Evolutionary conservation across 2,888 invertebrate genomes (phyloP), one percentile per base, ranked within the genome.

Genomic region (Nasonia oneida): DNA sequence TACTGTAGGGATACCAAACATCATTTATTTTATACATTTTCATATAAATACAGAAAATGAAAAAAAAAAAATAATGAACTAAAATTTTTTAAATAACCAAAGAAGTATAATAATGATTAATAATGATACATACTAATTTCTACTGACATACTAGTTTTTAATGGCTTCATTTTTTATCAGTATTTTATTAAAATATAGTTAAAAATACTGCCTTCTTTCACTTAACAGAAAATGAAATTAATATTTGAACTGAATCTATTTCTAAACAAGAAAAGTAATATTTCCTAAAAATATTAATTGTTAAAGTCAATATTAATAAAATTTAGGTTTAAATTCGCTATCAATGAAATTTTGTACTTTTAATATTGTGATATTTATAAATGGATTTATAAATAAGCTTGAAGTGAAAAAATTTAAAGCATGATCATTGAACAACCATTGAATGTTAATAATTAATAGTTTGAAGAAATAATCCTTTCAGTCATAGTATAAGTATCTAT

Each of bases 341-440:
- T 67, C n/a, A 76, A 14, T 70, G 79, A 77, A 79, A 29, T 85
- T 78, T 85, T 85, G 75, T 86, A 86, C 76, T 86, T 83, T 83
- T 71, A 80, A 77, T 86, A 83, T 76, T 86, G 86, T 85, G 85
- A 85, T 85, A 82, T 64, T 79, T 82, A 74, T 81, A 53, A 82
- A 81, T 78, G 29, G 57, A 64, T 81, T 81, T 67, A 53, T 67
- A 64, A 78, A 61, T 37, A 78, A 33, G 73, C 29, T 70, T 33
- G 77, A 61, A 42, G 3, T 67, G 57, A 82, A 78, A 73, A 71
- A 73, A 71, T 77, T 73, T 53, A 29, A 64, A 74, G 15, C 33
- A 73, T 61, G 50, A 77, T 77, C 47, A 85, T 61, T 76, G 61
- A 57, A 70, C 23, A 33, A 76, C 14, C 50, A 33, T 71, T 71